Percentiles rank a stretch among this genome's conserved stretches.
phyloP scores from a whole-genome alignment of 2,113 vertebrate genomes.

The Grammomys surdaster region DNA sequence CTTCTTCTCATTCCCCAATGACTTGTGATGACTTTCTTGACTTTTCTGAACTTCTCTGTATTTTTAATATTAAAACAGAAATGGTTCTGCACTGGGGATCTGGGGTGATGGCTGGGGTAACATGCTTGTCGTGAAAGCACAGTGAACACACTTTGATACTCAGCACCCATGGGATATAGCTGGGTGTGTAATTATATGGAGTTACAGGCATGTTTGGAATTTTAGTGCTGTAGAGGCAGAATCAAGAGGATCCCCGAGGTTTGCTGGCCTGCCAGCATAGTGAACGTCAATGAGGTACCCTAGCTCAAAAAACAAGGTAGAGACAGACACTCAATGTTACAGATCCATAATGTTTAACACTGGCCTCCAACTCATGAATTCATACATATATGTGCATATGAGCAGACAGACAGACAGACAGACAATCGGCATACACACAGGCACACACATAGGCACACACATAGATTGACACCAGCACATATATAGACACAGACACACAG shows the following conservation, averaged over 20 bases:
- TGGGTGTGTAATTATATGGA: too few relatives aligned
- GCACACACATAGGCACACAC: too few relatives aligned
- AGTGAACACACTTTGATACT: not conserved
- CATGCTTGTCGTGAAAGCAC: not conserved
- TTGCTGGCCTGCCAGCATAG: not conserved
- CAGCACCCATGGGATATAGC: not conserved
- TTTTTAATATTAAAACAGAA: not conserved
- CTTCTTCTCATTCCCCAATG: not conserved
- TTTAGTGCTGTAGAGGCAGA: not conserved
- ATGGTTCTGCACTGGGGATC: not conserved
- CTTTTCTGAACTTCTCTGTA: not conserved
- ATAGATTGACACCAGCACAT: too few relatives aligned
- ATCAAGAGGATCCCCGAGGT: not conserved
- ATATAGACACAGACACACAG: not conserved
- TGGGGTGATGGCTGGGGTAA: too few relatives aligned
- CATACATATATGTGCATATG: not conserved
- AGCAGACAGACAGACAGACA: not conserved
- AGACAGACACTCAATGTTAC: too few relatives aligned
- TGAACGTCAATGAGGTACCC: not conserved
- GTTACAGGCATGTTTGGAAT: not conserved
- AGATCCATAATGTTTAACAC: not conserved
- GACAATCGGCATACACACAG: not conserved
- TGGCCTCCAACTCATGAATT: not conserved
- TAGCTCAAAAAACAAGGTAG: not conserved
- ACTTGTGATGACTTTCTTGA: not conserved